Conservation (phyloP, 2,113 vertebrate species). For the Tetraodon nigroviridis region DNA sequence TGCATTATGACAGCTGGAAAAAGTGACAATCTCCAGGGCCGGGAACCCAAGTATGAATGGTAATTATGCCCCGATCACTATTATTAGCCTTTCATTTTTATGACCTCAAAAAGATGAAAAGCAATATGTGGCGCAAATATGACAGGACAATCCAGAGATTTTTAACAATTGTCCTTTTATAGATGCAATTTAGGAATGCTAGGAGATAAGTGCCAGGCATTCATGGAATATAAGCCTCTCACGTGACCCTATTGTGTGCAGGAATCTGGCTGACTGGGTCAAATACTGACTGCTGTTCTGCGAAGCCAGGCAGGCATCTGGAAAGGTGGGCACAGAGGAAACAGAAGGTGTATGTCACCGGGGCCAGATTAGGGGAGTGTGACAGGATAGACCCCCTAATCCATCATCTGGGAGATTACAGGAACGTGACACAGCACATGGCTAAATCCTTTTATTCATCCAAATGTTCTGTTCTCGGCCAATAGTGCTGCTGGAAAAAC, state of each 20-base stretch:
- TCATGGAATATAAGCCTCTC: constrained; percentile 21
- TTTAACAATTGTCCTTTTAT: constrained; percentile 15
- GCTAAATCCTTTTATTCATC: constrained; percentile 71
- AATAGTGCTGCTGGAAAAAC: constrained; percentile 42
- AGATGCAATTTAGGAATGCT: constrained; percentile 19
- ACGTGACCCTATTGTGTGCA: constrained; percentile 19
- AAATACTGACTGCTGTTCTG: constrained; percentile 22
- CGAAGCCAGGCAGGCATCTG: constrained; percentile 5
- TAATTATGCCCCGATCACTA: constrained; percentile 8
- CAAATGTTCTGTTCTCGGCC: constrained; percentile 58
- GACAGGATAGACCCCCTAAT: constrained; percentile 61
- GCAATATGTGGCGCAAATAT: constrained; percentile 11
- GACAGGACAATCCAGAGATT: not conserved
- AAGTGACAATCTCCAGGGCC: constrained; percentile 23
- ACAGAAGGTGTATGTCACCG: constrained; percentile 22
- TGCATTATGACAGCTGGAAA: constrained; percentile 43
- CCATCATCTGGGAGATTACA: constrained; percentile 68
- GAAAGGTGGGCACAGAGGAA: too few species aligned
- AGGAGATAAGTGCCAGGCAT: constrained; percentile 29
- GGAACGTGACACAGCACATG: constrained; percentile 64
- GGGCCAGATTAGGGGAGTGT: constrained; percentile 57
- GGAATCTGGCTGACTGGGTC: constrained; percentile 39
- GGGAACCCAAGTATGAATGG: constrained; percentile 21
- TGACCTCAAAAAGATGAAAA: constrained; percentile 7
- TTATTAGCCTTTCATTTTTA: constrained; percentile 1